phyloP scores from a whole-genome alignment of 2,113 vertebrate genomes.

The Grammomys surdaster region DNA sequence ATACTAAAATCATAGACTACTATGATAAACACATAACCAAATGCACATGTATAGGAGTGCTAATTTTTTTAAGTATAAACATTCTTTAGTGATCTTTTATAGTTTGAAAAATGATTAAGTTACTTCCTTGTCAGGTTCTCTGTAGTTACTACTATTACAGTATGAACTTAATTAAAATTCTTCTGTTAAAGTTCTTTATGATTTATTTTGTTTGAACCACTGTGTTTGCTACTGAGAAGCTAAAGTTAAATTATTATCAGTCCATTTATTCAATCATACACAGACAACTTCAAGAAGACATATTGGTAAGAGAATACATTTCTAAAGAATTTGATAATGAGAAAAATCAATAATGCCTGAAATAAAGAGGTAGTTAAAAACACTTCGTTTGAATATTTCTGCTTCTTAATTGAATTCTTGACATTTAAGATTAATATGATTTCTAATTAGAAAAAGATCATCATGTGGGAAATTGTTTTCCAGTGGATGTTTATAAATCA shows the following conservation, averaged over 20 bases:
- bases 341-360: background rate
- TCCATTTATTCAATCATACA: background rate
- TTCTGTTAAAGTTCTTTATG: background rate
- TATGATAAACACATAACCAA: background rate
- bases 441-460: constrained; percentile 14
- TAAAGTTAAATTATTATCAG: background rate
- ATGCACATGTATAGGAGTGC: background rate
- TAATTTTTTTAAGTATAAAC: background rate
- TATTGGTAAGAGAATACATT: background rate
- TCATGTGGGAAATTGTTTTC: constrained; percentile 18
- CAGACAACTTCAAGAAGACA: background rate
- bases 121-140: background rate
- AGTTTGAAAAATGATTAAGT: background rate
- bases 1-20: background rate
- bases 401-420: background rate
- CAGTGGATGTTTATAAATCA: background rate
- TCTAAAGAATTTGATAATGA: background rate
- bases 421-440: background rate
- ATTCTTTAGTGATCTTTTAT: background rate
- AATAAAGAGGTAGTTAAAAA: background rate
- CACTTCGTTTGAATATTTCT: background rate
- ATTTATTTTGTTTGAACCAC: background rate
- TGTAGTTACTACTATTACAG: background rate
- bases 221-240: background rate
- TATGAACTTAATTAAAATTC: constrained; percentile 7